Evolutionary conservation across 2,113 vertebrate genomes (phyloP), one percentile per base, ranked within the genome.

Genomic region (Istiophorus platypterus): DNA sequence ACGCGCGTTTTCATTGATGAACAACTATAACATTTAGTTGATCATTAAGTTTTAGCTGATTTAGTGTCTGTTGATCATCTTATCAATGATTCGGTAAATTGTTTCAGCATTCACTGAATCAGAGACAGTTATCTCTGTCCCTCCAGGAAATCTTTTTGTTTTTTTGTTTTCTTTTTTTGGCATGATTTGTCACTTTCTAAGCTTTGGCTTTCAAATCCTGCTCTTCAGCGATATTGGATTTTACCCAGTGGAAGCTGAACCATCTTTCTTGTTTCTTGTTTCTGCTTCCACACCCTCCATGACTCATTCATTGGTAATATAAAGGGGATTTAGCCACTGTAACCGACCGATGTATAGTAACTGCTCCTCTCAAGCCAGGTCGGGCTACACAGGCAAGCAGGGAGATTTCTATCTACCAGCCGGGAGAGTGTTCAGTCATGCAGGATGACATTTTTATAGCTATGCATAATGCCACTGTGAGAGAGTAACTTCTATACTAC

Each of bases 381-480:
- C 42, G 0, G 68, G 81, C 77, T 65, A 29, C 85, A 80, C 54
- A 42, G 71, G 68, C 68, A 76, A 85, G 78, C 42, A 70, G 74
- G 58, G 79, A 88, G 84, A 86, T 85, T 74, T 88, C 13, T 41
- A 49, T 75, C 54, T 81, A 47, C 37, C 10, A 66, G 83, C 68
- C 78, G 34, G 70, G 75, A 24, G 70, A 61, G 75, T 7, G 72
- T 73, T 90, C 85, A 84, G 56, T 92, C 89, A 91, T 88, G 76
- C 72, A 47, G 59, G 72, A 71, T 81, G 88, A 86, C 90, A 80
- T 79, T 90, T 93, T 90, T 93, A 93, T 72, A 76, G 82, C 78
- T 67, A 63, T 62, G 81, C 80, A 89, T 90, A 87, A 92, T 86
- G 82, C 72, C 47, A 41, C 76, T 24, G 82, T 4, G 20, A 86